Evolutionary conservation across 1,140 invertebrate genomes (phyloP), one percentile per base, ranked within the genome.

Genomic region (Drosophila bipectinata): DNA sequence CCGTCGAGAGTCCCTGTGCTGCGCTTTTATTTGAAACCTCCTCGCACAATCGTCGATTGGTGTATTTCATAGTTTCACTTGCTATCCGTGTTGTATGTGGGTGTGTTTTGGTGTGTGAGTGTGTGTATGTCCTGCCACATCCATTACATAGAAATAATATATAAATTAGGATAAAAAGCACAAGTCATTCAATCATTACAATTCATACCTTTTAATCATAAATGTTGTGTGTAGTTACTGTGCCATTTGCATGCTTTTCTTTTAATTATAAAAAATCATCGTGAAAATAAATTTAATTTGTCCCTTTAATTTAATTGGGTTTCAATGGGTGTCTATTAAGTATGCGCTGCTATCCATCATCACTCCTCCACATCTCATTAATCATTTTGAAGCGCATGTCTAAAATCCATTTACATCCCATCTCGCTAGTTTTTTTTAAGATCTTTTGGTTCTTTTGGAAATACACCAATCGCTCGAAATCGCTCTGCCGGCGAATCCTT

Each of bases 31-130:
- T 88, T 79, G 63, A 88, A 79, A 59, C 76, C 64, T 88, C 75
- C 63, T 77, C 76, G 79, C 83, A 79, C 88, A 82, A 80, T 90
- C 90, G 90, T 91, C 90, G 90, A 91, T 91, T 91, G 90, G 90
- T 91, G 90, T 91, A 91, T 91, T 91, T 90, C 84, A 68, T 88
- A 88, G 83, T 64, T 63, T 88, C 84, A 89, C 61, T 67, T 55
- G 53, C 60, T 58, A 52, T 54, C 1, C 45, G 28, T 64, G 51
- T 59, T 44, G 61, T 44, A 44, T 44, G 44, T 52, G 32, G 41
- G 18, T 78, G 51, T 59, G 52, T 58, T 32, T 8, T 8, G 32
- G 32, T 37, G 34, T 30, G 32, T 30, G 14, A 58, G 53, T 57
- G 9, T 3, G 24, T 44, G 41, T 44, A 2, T 48, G 21, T 61